Base-by-base conservation (phyloP, 2,113 vertebrate species). In the Clinocottus analis region DNA sequence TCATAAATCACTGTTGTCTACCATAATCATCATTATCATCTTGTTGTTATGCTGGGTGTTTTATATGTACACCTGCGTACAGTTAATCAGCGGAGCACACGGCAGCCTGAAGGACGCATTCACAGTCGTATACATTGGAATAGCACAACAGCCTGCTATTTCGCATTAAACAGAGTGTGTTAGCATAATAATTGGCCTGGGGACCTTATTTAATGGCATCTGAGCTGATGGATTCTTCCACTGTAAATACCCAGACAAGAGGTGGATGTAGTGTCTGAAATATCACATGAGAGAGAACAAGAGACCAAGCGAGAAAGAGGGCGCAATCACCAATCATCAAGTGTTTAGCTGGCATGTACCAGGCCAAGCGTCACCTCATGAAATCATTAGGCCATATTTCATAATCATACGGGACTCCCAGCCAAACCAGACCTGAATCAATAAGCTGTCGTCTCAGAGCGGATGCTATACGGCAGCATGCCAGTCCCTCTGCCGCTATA, bases 311-410 rank as follows among this genome's bases (percentile, higher is more conserved):
- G 27, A 72, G 33, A 62, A 68, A 33, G 41, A 53, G 41, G 23
- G 67, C 75, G 69, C 65, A 77, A 68, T 76, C 81, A 76, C 79
- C 67, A 78, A 81, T 87, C 81, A 85, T 86, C 75, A 66, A 55
- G 81, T 90, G 79, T 91, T 90, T 85, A 91, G 71, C 72, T 73
- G 80, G 61, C 45, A 9, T 84, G 78, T 91, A 90, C 80, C 60
- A 81, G 79, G 80, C 77, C 55, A 79, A 65, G 70, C 59, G 7
- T 79, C 80, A 81, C 78, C 86, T 87, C 87, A 83, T 90, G 83
- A 91, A 90, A 90, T 89, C 83, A 87, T 87, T 85, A 82, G 71
- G 16, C 84, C 72, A 79, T 87, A 82, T 90, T 91, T 92, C 76
- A 90, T 81, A 89, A 81, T 86, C 68, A 79, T 75, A 72, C 31